Evolutionary conservation across 2,797 vertebrate genomes (phyloP), one percentile per base, ranked within the genome.

Genomic region (Geotria australis): DNA sequence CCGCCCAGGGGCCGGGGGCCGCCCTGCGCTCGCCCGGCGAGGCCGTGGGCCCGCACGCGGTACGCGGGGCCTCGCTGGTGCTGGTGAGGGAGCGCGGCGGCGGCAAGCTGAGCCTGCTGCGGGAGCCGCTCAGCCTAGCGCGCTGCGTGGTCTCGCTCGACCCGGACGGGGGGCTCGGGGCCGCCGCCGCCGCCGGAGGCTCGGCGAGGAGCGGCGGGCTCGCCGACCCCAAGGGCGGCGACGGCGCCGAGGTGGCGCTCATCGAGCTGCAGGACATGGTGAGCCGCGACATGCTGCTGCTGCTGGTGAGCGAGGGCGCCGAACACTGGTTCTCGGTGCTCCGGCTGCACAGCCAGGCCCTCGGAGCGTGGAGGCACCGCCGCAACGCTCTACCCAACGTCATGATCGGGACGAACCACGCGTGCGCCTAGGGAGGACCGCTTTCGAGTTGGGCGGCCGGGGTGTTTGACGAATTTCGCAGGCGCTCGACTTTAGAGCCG

Each of bases 261-360:
- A n/a, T 53, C 24, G 49, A 53, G 15, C 49, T 53, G 49, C 49
- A 53, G 15, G 49, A 53, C 49, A 53, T 53, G 49, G 12, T 49
- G 15, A 53, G 49, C 9, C 49, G 15, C 24, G 49, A 53, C 12
- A 53, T 15, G 7, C 49, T 53, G 49, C 49, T 53, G 6, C 49
- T 53, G 9, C 12, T 12, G 49, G 15, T 15, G 12, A 53, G 12
- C 12, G 49, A 53, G 8, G 15, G 12, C 12, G 86, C 81, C 55
- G 79, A 84, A 65, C 81, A 86, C 71, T 89, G 83, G 85, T 84
- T 84, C 68, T 70, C 77, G 56, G 80, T 83, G 67, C 74, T 91
- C 58, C 71, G 80, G 64, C 69, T 73, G 13, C 84, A 85, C 57
- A 72, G 79, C 1, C 72, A 72, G 12, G 77, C 81, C 65, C 64